Base-by-base conservation (phyloP, 2,113 vertebrate species). In the Solea senegalensis region DNA sequence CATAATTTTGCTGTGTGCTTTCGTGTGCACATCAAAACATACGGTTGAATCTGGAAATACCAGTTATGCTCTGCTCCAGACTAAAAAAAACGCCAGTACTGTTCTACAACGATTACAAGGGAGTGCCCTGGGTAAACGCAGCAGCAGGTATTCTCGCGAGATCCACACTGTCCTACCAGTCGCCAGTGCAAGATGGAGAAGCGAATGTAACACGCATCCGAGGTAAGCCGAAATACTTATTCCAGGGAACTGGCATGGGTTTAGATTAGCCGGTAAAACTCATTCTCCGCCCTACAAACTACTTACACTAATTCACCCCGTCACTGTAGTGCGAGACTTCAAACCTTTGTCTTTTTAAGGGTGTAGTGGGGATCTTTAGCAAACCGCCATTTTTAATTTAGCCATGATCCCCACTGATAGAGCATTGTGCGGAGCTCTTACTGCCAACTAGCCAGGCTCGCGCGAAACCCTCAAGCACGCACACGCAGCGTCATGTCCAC, bases 311-410 rank as follows among this genome's bases (percentile, higher is more conserved):
- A 74, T 54, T 61, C 15, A 0, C 27, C 0, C 39, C 9, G 12
- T 44, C n/a, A 50, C 53, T 8, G 26, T 5, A 9, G 46, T 1
- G 13, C 2, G 0, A 73, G 45, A 28, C 5, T 10, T 13, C 46
- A 52, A 71, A 48, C 28, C 3, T 43, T 62, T 66, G 59, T 81
- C 5, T 72, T 87, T 90, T 83, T 76, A 54, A 68, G 52, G 72
- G 71, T 65, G 74, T 83, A 86, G 80, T 87, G 69, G 62, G 75
- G 73, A 80, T 91, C 82, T 80, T 89, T 74, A 87, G 82, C 90
- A 89, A 91, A 94, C 92, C 94, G 94, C 94, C 94, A 95, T 94
- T 93, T 95, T 94, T 94, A 94, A 94, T 94, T 73, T 94, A 88
- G 88, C 89, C 78, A 84, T 76, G 88, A 89, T 92, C 76, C 75